Evolutionary conservation across 1,140 invertebrate species (phyloP).

Genomic region (Halotydeus destructor): DNA sequence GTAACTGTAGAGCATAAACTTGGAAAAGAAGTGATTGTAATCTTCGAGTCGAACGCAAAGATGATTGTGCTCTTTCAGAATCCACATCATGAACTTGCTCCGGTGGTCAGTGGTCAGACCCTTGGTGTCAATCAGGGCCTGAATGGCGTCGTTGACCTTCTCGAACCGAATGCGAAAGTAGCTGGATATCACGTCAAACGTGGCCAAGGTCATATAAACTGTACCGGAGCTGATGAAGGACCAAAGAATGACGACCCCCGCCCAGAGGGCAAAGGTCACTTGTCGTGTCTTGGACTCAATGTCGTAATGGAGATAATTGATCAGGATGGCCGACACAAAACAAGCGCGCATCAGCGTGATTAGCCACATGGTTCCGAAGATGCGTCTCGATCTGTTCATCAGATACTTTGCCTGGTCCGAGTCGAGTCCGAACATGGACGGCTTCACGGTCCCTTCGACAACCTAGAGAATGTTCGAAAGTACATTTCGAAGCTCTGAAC

Average conservation of each 20-base stretch:
- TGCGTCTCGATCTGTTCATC: no score
- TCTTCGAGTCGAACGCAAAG: slow-evolving; percentile 9
- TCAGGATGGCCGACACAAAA: no score
- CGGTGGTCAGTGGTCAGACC: slow-evolving; percentile 4
- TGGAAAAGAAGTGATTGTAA: slow-evolving; percentile 11
- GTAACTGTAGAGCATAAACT: slow-evolving; percentile 7
- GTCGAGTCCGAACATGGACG: no score
- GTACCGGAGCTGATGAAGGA: background rate
- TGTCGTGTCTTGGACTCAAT: background rate
- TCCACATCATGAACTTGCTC: slow-evolving; percentile 4
- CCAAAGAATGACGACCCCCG: slow-evolving; percentile 1
- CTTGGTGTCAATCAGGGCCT: slow-evolving; percentile 6
- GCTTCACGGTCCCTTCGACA: no score
- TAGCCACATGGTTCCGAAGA: no score
- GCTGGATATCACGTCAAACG: slow-evolving; percentile 8
- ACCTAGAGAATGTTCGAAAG: no score
- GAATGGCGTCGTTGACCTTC: slow-evolving; percentile 12
- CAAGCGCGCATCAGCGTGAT: no score
- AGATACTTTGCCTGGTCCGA: no score
- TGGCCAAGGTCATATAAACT: slow-evolving; percentile 3
- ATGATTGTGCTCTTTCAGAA: slow-evolving; percentile 10
- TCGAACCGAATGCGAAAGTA: slow-evolving; percentile 10
- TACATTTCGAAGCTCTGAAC: no score
- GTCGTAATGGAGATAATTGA: no score
- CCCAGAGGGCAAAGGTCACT: slow-evolving; percentile 28